These are phyloP conservation scores for Drosophila arizonae DNA, from an alignment of 1,140 invertebrate species.

Conservation along the genomic window DNA sequence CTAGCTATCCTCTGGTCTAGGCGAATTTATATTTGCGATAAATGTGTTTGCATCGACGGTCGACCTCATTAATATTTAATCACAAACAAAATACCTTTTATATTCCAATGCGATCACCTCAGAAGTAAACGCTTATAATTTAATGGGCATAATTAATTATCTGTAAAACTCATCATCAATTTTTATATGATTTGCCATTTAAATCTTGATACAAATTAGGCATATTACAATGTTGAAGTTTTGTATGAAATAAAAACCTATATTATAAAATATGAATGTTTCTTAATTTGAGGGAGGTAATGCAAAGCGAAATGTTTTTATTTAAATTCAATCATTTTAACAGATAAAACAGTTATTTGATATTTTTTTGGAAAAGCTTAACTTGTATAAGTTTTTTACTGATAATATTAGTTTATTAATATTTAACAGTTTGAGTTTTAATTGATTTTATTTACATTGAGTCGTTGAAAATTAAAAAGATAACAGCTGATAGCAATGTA, in stretches of 20 bases:
- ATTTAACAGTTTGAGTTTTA: no score
- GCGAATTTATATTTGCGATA: conserved; percentile 42
- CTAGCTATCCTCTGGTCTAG: conserved; percentile 93
- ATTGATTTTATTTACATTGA: no score
- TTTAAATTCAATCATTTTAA: no score
- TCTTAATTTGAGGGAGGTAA: not conserved
- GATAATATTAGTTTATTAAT: no score
- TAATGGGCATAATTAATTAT: conserved; percentile 21
- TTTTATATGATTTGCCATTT: conserved; percentile 37
- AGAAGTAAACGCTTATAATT: conserved; percentile 54
- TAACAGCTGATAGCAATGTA: not conserved
- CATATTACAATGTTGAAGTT: conserved; percentile 49
- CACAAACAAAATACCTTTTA: conserved; percentile 4
- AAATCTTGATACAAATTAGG: conserved; percentile 32
- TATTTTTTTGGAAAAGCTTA: no score
- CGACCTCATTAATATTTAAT: conserved; percentile 43
- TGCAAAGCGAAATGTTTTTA: not conserved
- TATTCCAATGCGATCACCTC: conserved; percentile 67
- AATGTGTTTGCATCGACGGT: conserved; percentile 13
- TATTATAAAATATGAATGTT: conserved; percentile 13
- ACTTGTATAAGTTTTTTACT: no score
- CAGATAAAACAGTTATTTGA: no score
- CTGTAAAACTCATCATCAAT: conserved; percentile 35
- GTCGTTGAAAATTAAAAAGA: no score
- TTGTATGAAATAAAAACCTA: conserved; percentile 40